phyloP scores from a whole-genome alignment of 2,113 vertebrate species.

The Rhinichthys klamathensis region DNA sequence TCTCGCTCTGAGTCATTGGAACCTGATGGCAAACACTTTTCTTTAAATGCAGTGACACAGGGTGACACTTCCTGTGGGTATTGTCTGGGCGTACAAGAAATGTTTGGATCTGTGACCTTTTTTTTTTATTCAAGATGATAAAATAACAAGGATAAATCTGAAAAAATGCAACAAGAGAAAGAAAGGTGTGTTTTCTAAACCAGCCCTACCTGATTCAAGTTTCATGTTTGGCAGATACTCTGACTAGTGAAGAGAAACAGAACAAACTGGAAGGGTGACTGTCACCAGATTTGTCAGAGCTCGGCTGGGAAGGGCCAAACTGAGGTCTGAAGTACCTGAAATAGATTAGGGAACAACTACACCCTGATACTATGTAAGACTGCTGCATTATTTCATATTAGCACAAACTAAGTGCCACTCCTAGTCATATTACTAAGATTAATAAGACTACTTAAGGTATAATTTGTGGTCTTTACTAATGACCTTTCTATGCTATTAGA shows the following conservation, averaged over 20 bases:
- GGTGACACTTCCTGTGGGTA: neutral
- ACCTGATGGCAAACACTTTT: neutral
- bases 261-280: slow-evolving; percentile 50
- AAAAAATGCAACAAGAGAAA: slow-evolving; percentile 14
- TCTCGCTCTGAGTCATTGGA: neutral
- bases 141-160: slow-evolving; percentile 25
- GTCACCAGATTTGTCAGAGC: slow-evolving; percentile 38
- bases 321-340: slow-evolving; percentile 39
- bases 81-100: neutral
- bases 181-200: slow-evolving; percentile 71
- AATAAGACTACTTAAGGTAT: neutral
- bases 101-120: neutral
- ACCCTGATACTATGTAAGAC: slow-evolving; percentile 27
- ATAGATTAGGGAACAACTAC: slow-evolving; percentile 43
- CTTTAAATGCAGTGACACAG: neutral
- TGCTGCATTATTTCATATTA: slow-evolving; percentile 22
- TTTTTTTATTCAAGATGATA: neutral
- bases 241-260: slow-evolving; percentile 48
- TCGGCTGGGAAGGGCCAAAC: slow-evolving; percentile 51
- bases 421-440: neutral
- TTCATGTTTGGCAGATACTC: slow-evolving; percentile 67
- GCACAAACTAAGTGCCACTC: slow-evolving; percentile 4
- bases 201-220: slow-evolving; percentile 70
- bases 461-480: neutral
- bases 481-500: neutral